These are phyloP conservation scores for Ceratoteleas bidentatus DNA, from an alignment of 1,140 invertebrate species.

Conservation along the genomic window DNA sequence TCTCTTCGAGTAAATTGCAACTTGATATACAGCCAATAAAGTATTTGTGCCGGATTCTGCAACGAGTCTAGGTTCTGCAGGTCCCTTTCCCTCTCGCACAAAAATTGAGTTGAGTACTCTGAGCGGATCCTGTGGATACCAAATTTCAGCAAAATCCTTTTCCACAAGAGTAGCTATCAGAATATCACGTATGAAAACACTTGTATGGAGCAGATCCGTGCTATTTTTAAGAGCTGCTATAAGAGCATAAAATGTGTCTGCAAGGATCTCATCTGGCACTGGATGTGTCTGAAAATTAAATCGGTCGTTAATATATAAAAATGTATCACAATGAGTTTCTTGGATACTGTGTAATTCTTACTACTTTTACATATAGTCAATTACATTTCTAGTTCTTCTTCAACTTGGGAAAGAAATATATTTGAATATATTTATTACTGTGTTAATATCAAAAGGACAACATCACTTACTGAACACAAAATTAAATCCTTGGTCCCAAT, in stretches of 20 bases:
- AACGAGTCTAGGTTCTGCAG: slow-evolving; percentile 90
- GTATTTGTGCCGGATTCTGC: slow-evolving; percentile 89
- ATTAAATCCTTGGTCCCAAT: slow-evolving; percentile 93
- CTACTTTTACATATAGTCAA: too few relatives aligned
- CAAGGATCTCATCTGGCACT: slow-evolving; percentile 84
- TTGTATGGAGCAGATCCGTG: slow-evolving; percentile 77
- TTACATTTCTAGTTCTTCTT: too few relatives aligned
- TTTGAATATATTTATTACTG: too few relatives aligned
- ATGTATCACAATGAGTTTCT: background rate
- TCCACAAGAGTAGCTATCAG: slow-evolving; percentile 90
- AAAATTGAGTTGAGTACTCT: slow-evolving; percentile 85
- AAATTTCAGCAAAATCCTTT: slow-evolving; percentile 91
- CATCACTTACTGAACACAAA: slow-evolving; percentile 85
- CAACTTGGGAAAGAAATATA: slow-evolving; percentile 3
- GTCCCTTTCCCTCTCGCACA: slow-evolving; percentile 79
- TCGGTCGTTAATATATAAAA: too few relatives aligned
- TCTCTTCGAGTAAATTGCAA: slow-evolving; percentile 93
- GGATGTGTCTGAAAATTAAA: slow-evolving; percentile 88
- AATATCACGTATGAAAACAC: slow-evolving; percentile 93
- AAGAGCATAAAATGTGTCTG: slow-evolving; percentile 91
- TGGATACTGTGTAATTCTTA: background rate
- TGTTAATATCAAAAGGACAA: background rate
- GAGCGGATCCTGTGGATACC: slow-evolving; percentile 89
- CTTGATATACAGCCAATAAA: slow-evolving; percentile 89
- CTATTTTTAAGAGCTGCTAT: slow-evolving; percentile 87